These are phyloP conservation scores for Macrostomum lignano DNA, from an alignment of 1,140 invertebrate genomes.

Conservation along the genomic window DNA sequence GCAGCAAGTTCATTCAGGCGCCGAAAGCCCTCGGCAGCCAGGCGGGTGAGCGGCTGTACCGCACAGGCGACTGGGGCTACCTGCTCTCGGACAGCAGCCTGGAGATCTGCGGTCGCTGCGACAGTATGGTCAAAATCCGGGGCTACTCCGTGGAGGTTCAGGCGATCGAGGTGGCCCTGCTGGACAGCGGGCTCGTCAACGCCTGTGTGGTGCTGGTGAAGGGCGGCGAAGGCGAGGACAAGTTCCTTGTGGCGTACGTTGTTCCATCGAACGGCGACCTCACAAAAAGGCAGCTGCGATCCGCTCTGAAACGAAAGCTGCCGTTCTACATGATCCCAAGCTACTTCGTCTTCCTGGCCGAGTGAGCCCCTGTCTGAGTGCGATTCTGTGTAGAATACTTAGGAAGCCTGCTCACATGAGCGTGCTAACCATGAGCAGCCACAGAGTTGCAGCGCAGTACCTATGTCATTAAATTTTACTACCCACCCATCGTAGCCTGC, in stretches of 20 bases:
- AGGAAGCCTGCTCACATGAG: too few species aligned
- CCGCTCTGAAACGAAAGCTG: constrained; percentile 25
- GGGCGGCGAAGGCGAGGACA: constrained; percentile 31
- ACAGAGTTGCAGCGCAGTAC: too few species aligned
- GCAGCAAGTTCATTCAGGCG: constrained; percentile 22
- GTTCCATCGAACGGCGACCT: constrained; percentile 20
- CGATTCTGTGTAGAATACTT: too few species aligned
- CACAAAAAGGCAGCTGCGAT: constrained; percentile 21
- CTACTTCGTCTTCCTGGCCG: constrained; percentile 28
- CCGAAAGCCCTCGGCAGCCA: too few species aligned
- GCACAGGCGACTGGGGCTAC: constrained; percentile 32
- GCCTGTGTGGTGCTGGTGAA: constrained; percentile 26
- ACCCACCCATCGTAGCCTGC: too few species aligned
- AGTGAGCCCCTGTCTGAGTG: too few species aligned
- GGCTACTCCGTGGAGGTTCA: constrained; percentile 31
- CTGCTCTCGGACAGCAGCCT: constrained; percentile 27
- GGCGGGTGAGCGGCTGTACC: too few species aligned
- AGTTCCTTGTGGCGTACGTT: constrained; percentile 31
- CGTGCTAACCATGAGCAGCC: too few species aligned
- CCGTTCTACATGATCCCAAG: constrained; percentile 34
- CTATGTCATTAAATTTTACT: too few species aligned
- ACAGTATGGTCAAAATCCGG: constrained; percentile 32
- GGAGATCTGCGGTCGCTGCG: constrained; percentile 31
- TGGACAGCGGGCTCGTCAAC: constrained; percentile 24
- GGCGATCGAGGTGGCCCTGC: constrained; percentile 30